Conservation (phyloP, 2,888 invertebrate species). For the Uloborus plumipes region DNA sequence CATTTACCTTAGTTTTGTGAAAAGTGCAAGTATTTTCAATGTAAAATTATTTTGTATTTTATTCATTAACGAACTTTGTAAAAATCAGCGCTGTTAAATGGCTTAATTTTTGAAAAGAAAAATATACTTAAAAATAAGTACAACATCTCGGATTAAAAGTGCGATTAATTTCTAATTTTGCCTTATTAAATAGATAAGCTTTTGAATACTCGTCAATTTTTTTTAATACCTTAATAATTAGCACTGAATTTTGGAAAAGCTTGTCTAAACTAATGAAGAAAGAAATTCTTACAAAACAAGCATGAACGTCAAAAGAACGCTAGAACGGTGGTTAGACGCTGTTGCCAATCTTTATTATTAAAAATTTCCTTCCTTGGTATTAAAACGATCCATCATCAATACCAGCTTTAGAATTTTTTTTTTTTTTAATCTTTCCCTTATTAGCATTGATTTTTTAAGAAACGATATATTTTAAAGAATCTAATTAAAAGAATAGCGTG, state of each 20-base stretch:
- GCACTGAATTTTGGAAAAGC: background rate
- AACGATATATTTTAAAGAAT: conserved; percentile 10
- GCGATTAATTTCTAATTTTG: no score
- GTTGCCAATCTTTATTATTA: conserved; percentile 7
- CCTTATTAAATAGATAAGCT: no score
- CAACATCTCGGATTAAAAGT: no score
- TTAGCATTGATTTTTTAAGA: background rate
- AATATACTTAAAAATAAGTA: no score
- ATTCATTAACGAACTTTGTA: no score
- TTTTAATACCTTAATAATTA: background rate
- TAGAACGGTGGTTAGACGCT: background rate
- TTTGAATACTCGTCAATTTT: background rate
- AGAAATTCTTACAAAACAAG: conserved; percentile 2
- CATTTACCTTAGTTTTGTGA: no score
- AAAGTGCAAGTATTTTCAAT: no score
- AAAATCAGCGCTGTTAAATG: no score
- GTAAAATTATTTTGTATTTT: no score
- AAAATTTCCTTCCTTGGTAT: conserved; percentile 13
- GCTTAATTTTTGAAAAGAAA: no score
- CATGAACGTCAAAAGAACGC: background rate
- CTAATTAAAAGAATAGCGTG: conserved; percentile 18
- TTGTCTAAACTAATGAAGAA: background rate
- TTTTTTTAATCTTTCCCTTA: background rate
- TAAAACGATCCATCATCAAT: conserved; percentile 19
- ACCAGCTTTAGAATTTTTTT: background rate